Evolutionary conservation across 2,113 vertebrate genomes (phyloP).

Genomic region (Onychostoma macrolepis): DNA sequence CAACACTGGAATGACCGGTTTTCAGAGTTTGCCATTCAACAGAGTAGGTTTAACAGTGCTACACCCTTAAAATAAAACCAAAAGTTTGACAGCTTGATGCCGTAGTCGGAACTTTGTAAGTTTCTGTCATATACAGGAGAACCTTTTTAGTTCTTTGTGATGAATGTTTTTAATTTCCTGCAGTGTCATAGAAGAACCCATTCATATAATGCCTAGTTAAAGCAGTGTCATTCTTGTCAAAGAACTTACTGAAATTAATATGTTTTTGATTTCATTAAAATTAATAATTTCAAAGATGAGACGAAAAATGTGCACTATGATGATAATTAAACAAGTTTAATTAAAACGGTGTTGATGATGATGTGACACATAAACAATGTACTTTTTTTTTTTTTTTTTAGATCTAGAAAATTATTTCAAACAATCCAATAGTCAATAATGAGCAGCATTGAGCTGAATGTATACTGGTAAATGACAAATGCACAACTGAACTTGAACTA

Average conservation of each 20-base stretch:
- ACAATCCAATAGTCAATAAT: too few species aligned
- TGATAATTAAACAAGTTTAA: too few species aligned
- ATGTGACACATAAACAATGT: too few species aligned
- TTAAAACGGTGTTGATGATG: too few species aligned
- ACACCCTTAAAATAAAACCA: neutral
- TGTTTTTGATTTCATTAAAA: neutral
- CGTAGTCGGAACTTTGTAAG: neutral
- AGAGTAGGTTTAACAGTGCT: conserved; percentile 5
- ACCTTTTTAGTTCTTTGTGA: neutral
- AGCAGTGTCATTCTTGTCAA: neutral
- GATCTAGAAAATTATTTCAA: too few species aligned
- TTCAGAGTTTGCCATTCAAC: neutral
- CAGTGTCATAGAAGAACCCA: neutral
- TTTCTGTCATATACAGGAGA: neutral
- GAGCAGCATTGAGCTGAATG: neutral
- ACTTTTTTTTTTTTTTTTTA: too few species aligned
- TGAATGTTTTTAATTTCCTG: neutral
- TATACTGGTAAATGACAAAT: neutral
- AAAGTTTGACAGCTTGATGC: neutral
- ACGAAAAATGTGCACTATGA: too few species aligned
- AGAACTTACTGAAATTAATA: neutral
- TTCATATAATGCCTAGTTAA: neutral
- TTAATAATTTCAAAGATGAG: neutral
- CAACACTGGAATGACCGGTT: conserved; percentile 29
- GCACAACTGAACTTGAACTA: neutral